A percentile compares a stretch with the other conserved stretches of the same genome.
These are phyloP conservation scores for Drosophila mayri DNA, from an alignment of 1,140 invertebrate genomes.

Conservation along the genomic window DNA sequence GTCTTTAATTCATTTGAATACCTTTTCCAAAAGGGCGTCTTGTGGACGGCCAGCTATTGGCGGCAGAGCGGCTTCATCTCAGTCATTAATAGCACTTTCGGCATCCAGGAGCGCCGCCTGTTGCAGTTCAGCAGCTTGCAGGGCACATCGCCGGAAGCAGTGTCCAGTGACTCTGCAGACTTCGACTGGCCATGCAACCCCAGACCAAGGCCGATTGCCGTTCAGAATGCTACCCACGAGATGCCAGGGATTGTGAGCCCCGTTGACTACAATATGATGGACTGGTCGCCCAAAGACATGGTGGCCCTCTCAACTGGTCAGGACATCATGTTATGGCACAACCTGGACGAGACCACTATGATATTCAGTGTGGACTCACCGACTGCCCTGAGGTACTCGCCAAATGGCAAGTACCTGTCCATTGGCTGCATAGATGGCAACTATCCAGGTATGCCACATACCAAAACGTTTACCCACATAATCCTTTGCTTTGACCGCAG, in stretches of 20 bases:
- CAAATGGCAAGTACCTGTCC: conserved; percentile 65
- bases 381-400: conserved; percentile 64
- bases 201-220: conserved; percentile 58
- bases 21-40: conserved; percentile 12
- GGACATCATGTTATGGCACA: conserved; percentile 75
- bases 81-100: conserved; percentile 53
- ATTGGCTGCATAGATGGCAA: conserved; percentile 63
- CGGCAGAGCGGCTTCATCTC: conserved; percentile 55
- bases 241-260: conserved; percentile 55
- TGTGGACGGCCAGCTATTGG: conserved; percentile 60
- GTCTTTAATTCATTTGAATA: neutral
- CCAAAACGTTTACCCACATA: neutral
- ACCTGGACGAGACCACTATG: conserved; percentile 64
- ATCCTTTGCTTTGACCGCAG: conserved; percentile 20
- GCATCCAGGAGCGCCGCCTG: conserved; percentile 52
- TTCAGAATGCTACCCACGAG: conserved; percentile 72
- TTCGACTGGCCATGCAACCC: conserved; percentile 74
- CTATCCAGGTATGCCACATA: conserved; percentile 47
- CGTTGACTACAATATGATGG: conserved; percentile 70
- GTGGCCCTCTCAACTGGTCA: conserved; percentile 70
- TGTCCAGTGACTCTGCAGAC: conserved; percentile 5
- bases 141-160: neutral
- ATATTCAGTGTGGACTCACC: conserved; percentile 66
- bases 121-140: conserved; percentile 58
- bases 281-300: conserved; percentile 73